A percentile compares a stretch with the other conserved stretches of the same genome.
Evolutionary conservation across 2,888 invertebrate genomes (phyloP).

Genomic region (Conomelus anceps): DNA sequence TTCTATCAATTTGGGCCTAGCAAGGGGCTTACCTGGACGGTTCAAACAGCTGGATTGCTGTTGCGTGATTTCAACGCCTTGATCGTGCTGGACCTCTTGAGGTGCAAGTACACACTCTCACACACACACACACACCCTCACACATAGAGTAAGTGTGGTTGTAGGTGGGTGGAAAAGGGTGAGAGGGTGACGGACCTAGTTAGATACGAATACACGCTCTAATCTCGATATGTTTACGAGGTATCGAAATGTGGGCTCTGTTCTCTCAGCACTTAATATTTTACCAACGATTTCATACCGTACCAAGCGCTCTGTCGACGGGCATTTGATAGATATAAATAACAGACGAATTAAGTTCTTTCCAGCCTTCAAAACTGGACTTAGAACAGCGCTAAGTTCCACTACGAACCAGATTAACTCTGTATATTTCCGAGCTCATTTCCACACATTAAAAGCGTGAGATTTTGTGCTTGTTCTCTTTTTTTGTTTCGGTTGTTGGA

Average conservation of each 20-base stretch:
- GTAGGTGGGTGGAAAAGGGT: background rate
- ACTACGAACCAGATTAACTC: background rate
- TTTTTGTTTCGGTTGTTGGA: background rate
- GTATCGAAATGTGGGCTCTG: constrained; percentile 9
- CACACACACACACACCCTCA: background rate
- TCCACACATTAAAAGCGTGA: background rate
- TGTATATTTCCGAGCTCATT: background rate
- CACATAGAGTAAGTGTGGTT: background rate
- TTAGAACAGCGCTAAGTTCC: background rate
- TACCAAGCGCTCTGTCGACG: background rate
- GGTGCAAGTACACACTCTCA: background rate
- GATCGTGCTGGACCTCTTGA: background rate
- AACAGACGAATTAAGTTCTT: background rate
- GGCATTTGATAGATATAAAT: constrained; percentile 4
- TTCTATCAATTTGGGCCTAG: background rate
- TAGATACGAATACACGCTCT: background rate
- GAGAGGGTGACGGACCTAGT: background rate
- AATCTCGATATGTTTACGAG: constrained; percentile 3
- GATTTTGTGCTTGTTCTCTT: background rate
- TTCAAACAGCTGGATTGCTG: background rate
- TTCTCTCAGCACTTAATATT: constrained; percentile 10
- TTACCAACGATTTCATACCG: background rate
- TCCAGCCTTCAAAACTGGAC: background rate
- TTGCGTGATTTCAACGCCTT: background rate
- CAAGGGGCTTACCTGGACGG: too few relatives aligned